These are phyloP conservation scores for Biston stratarius DNA, from an alignment of 2,888 invertebrate species.

Conservation along the genomic window DNA sequence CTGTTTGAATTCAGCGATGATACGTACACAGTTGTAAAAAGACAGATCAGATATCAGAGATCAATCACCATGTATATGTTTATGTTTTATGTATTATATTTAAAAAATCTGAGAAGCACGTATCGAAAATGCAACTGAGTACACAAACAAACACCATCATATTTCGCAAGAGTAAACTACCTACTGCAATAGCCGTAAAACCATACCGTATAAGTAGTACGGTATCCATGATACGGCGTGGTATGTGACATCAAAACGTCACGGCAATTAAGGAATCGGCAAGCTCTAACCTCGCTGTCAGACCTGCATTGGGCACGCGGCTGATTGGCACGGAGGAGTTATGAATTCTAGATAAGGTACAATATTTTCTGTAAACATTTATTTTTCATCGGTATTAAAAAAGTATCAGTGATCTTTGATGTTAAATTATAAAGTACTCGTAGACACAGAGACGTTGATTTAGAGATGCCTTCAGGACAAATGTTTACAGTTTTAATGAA, in stretches of 20 bases:
- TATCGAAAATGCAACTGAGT: slow-evolving; percentile 5
- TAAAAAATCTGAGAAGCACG: neutral
- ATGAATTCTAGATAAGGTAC: slow-evolving; percentile 48
- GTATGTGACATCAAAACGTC: slow-evolving; percentile 86
- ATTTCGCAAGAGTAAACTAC: slow-evolving; percentile 26
- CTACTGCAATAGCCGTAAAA: slow-evolving; percentile 34
- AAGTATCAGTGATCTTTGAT: neutral
- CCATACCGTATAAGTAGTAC: slow-evolving; percentile 67
- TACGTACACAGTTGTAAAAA: no score
- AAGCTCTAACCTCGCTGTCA: slow-evolving; percentile 84
- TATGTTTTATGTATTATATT: neutral
- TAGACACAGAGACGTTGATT: no score
- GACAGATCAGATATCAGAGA: no score
- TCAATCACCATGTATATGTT: neutral
- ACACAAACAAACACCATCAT: slow-evolving; percentile 23
- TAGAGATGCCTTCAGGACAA: no score
- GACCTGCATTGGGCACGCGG: slow-evolving; percentile 76
- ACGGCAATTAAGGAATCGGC: slow-evolving; percentile 86
- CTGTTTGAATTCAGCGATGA: no score
- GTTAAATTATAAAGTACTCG: neutral
- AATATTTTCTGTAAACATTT: no score
- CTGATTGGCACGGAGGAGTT: slow-evolving; percentile 73
- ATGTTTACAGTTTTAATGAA: no score
- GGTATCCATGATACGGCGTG: slow-evolving; percentile 51
- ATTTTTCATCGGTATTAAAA: no score